Base-by-base conservation (phyloP, 1,140 invertebrate species). In the Penaeus japonicus region DNA sequence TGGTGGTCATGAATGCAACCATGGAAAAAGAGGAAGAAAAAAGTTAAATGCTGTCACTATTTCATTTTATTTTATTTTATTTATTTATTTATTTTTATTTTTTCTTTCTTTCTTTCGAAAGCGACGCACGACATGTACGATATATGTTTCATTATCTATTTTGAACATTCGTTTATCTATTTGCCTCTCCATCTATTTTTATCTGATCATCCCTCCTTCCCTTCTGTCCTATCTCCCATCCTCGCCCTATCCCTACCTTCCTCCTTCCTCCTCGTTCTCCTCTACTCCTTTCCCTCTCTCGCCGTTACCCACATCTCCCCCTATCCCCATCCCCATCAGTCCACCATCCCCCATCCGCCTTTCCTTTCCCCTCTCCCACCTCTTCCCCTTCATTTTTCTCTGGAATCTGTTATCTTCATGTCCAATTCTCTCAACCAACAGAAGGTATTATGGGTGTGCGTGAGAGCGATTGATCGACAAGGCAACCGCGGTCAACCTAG, bases 381-480 rank as follows among this genome's bases (percentile, higher is more conserved):
- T 22, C 47, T n/a, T 47, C 84, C 27, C 24, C 4, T 27, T 47
- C 5, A 70, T 54, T 82, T 22, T n/a, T 59, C 30, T 80, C 20
- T n/a, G n/a, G n/a, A n/a, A 54, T 53, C 35, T 53, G 1, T 24
- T 80, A 20, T 53, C 17, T 15, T 54, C 39, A 35, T 53, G 20
- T 18, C 47, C 24, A 27, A n/a, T 1, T 87, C 35, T 22, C 35
- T 59, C 55, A 24, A 0, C 55, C 47, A 62, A 15, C 84, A 89
- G 89, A 89, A 90, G 54, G 88, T 85, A 53, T 81, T 87, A 47
- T 90, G 85, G 83, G 90, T 90, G 57, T 90, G 90, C 65, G 27
- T 90, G 54, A 70, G 87, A 24, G 90, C 87, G 20, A 75, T 89
- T 47, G 90, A 90, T 87, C 83, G 70, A 18, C 84, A 85, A 20